phyloP scores from a whole-genome alignment of 1,140 invertebrate genomes.

The Metopolophium dirhodum region DNA sequence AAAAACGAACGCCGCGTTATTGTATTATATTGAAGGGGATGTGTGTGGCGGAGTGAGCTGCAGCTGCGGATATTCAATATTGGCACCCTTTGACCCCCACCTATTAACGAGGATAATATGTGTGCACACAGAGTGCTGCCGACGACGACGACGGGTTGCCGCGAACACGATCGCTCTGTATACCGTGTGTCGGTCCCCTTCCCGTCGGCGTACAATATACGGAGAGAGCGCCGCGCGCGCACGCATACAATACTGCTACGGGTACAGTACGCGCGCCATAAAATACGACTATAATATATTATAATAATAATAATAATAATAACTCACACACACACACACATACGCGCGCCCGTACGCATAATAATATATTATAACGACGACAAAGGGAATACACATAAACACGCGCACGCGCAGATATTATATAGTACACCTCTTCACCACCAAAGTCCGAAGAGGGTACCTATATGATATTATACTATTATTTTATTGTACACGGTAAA shows the following conservation, averaged over 20 bases:
- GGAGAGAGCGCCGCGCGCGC: neutral
- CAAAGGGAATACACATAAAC: neutral
- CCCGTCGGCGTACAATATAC: neutral
- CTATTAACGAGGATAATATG: neutral
- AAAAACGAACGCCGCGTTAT: constrained; percentile 27
- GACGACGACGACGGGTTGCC: neutral
- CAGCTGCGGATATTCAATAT: constrained; percentile 57
- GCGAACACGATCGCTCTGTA: constrained; percentile 2
- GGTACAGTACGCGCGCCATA: neutral
- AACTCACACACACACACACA: neutral
- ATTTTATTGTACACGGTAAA: neutral
- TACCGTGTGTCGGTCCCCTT: neutral
- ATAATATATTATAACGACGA: constrained; percentile 5
- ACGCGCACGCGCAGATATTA: neutral
- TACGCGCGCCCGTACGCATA: neutral
- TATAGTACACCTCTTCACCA: neutral
- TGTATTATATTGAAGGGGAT: constrained; percentile 24
- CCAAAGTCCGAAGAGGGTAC: neutral
- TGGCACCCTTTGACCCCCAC: constrained; percentile 57
- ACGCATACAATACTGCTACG: neutral
- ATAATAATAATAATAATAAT: constrained; percentile 4
- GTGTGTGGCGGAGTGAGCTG: neutral
- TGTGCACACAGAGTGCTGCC: neutral
- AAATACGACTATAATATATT: constrained; percentile 21
- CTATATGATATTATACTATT: neutral